Conservation (phyloP, 2,797 vertebrate species). For the Mus spretus region DNA sequence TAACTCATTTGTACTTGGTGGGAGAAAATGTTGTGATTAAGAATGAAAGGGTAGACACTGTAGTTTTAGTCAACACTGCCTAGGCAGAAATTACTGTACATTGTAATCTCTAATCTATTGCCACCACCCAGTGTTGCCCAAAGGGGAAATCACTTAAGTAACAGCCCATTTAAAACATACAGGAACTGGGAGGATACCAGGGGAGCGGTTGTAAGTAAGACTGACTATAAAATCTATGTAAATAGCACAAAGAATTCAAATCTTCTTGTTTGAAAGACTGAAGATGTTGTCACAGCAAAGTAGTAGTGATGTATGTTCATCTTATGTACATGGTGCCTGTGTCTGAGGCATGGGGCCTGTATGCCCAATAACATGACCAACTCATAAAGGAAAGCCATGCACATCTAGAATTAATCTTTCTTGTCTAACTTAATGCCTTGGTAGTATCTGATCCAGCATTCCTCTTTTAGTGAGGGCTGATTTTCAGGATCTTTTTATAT, state of each 20-base stretch:
- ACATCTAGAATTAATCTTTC: not conserved
- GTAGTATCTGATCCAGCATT: not conserved
- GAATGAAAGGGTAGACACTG: not conserved
- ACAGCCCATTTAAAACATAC: not conserved
- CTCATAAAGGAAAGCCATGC: not conserved
- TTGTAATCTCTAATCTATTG: not conserved
- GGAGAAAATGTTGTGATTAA: conserved; percentile 28
- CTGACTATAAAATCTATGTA: not conserved
- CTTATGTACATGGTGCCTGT: not conserved
- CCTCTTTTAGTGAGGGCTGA: not conserved
- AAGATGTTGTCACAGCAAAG: not conserved
- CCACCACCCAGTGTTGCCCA: not conserved
- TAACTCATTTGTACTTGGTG: not conserved
- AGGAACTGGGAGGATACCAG: not conserved
- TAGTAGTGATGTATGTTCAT: not conserved
- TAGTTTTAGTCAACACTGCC: not conserved
- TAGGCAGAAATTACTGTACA: conserved; percentile 7
- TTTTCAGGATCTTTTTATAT: not conserved
- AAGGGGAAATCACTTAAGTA: not conserved
- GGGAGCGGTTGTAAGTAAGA: not conserved
- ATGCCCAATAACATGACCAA: accelerated
- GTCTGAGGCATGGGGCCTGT: not conserved
- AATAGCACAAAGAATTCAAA: not conserved
- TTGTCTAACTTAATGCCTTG: accelerated
- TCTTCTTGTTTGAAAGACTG: not conserved